Evolutionary conservation across 2,888 invertebrate genomes (phyloP).

Genomic region (Crepidodera aurea): DNA sequence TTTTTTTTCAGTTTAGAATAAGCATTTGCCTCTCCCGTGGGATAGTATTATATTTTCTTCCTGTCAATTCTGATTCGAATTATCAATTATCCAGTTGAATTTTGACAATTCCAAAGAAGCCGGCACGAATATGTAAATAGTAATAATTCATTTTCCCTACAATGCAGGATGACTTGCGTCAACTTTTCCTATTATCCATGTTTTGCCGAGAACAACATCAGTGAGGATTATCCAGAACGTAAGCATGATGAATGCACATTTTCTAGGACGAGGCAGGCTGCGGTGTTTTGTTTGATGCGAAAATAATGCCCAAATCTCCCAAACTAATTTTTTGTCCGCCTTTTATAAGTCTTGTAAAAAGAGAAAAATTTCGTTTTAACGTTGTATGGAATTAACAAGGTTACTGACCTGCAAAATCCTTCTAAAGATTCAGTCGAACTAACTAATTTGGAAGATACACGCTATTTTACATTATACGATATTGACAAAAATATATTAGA

Average conservation of each 20-base stretch:
- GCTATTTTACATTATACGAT: too few relatives aligned
- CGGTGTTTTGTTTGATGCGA: constrained; percentile 17
- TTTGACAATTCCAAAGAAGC: constrained; percentile 1
- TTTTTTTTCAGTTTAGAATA: too few relatives aligned
- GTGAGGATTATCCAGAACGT: constrained; percentile 37
- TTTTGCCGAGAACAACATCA: constrained; percentile 36
- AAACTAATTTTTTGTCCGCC: constrained; percentile 13
- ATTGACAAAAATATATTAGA: too few relatives aligned
- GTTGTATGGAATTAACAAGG: too few relatives aligned
- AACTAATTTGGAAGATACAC: too few relatives aligned
- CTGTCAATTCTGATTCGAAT: neutral
- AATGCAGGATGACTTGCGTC: constrained; percentile 28
- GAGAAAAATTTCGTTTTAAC: too few relatives aligned
- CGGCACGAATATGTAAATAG: constrained; percentile 20
- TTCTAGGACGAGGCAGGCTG: constrained; percentile 22
- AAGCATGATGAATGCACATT: constrained; percentile 35
- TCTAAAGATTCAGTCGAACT: too few relatives aligned
- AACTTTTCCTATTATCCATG: constrained; percentile 37
- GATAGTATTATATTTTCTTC: neutral
- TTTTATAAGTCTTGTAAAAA: constrained; percentile 17
- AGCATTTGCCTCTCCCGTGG: too few relatives aligned
- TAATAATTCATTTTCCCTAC: constrained; percentile 29
- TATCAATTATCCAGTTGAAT: neutral
- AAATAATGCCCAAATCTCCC: constrained; percentile 20
- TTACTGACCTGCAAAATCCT: too few relatives aligned